phyloP scores from a whole-genome alignment of 2,888 invertebrate species.

The Leptogaster cylindrica region DNA sequence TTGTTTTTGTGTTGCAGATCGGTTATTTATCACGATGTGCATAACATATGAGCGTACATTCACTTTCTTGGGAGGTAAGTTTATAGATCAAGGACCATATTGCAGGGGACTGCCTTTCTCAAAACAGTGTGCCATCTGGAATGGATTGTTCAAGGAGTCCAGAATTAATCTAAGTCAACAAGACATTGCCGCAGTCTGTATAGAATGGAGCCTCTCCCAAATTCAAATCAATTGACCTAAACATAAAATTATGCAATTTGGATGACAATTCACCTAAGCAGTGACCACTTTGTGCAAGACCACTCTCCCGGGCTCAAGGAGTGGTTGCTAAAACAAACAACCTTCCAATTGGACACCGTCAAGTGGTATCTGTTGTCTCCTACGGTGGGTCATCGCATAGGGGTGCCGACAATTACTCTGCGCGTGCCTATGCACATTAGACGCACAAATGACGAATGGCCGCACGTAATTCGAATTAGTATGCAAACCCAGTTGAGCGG shows the following conservation, averaged over 20 bases:
- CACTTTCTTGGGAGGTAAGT: slow-evolving; percentile 15
- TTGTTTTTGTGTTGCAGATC: no score
- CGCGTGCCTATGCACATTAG: neutral
- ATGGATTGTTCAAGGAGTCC: no score
- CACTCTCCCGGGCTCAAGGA: no score
- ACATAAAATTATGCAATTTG: slow-evolving; percentile 3
- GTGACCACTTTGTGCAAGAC: slow-evolving; percentile 22
- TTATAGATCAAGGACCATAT: slow-evolving; percentile 37
- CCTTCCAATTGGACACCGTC: no score
- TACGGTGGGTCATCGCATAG: no score
- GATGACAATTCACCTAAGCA: neutral
- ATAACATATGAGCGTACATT: slow-evolving; percentile 1
- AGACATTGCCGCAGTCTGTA: no score
- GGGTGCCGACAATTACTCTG: neutral
- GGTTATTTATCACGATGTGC: no score
- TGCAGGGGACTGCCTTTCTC: slow-evolving; percentile 25
- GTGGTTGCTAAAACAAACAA: no score
- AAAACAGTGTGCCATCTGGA: slow-evolving; percentile 23
- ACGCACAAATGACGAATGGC: neutral
- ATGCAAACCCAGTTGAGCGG: neutral
- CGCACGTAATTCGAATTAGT: slow-evolving; percentile 14
- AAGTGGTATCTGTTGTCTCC: no score
- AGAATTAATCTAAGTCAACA: no score
- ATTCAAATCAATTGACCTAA: neutral
- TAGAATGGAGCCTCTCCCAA: slow-evolving; percentile 32